Conservation (phyloP, 2,797 vertebrate genomes). For the Emys orbicularis region DNA sequence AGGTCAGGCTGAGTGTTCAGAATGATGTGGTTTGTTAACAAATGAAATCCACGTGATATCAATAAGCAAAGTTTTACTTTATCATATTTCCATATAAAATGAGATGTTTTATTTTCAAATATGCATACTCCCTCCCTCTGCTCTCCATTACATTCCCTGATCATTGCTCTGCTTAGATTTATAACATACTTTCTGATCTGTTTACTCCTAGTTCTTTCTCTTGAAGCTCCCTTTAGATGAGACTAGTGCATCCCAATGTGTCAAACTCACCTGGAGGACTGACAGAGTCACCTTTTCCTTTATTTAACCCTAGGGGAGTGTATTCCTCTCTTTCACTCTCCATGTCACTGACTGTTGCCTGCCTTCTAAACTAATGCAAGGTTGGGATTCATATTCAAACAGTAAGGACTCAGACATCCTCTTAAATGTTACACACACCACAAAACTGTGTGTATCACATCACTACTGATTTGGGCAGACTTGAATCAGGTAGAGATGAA, state of each 20-base stretch:
- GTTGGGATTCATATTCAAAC: background rate
- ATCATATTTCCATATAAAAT: background rate
- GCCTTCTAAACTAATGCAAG: background rate
- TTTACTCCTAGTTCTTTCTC: background rate
- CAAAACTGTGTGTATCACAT: background rate
- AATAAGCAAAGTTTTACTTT: background rate
- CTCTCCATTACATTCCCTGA: background rate
- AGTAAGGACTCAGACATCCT: background rate
- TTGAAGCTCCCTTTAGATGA: background rate
- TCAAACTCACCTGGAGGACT: background rate
- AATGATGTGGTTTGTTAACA: background rate
- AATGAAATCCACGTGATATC: background rate
- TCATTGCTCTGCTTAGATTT: background rate
- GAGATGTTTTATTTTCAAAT: background rate
- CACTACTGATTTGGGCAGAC: background rate
- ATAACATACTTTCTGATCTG: background rate
- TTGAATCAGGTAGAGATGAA: background rate
- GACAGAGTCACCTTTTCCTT: background rate
- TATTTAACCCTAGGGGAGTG: background rate
- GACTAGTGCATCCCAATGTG: background rate
- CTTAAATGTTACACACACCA: background rate
- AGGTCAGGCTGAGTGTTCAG: background rate
- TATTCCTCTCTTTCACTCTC: background rate
- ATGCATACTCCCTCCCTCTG: background rate
- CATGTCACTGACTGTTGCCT: background rate